phyloP scores from a whole-genome alignment of 2,113 vertebrate species.

The Aleadryas rufinucha region DNA sequence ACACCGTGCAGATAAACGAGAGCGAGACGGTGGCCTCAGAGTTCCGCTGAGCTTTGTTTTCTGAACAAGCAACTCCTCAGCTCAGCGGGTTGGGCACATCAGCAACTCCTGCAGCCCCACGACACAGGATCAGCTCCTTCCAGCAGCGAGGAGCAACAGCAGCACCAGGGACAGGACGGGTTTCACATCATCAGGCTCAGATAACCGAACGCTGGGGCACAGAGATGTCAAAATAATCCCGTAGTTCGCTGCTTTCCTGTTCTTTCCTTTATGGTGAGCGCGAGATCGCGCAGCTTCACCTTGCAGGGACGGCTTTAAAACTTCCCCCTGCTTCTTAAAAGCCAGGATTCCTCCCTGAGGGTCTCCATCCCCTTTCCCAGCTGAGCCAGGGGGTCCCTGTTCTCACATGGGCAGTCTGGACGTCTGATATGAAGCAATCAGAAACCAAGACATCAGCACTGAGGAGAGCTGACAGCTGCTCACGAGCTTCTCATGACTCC shows the following conservation, averaged over 20 bases:
- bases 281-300: neutral
- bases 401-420: accelerated
- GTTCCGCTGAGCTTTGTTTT: neutral
- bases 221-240: neutral
- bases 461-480: neutral
- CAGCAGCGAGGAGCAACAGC: neutral
- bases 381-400: neutral
- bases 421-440: accelerated
- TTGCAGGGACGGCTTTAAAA: neutral
- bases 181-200: accelerated
- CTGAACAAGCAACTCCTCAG: neutral
- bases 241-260: accelerated
- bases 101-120: neutral
- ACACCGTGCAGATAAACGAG: neutral
- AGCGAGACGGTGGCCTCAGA: neutral
- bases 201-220: accelerated
- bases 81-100: neutral
- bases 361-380: neutral
- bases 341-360: neutral
- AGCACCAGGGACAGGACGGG: neutral
- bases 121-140: neutral
- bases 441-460: neutral
- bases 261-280: accelerated
- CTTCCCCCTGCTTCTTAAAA: neutral
- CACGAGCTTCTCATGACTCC: neutral